Percentiles rank a stretch among this genome's conserved stretches.
Evolutionary conservation across 2,113 vertebrate genomes (phyloP).

Genomic region (Phainopepla nitens): DNA sequence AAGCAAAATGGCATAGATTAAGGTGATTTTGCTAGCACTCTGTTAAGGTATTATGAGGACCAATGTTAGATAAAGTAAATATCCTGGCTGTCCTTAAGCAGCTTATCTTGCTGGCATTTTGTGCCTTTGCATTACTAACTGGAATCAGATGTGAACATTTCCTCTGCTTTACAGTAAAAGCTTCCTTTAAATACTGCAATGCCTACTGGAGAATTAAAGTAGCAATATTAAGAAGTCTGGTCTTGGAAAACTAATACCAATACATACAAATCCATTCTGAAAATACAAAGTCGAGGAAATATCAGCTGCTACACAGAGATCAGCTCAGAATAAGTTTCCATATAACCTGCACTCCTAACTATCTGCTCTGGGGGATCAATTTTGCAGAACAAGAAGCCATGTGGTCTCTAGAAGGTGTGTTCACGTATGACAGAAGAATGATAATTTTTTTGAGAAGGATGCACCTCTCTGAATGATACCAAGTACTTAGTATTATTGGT

Average conservation of each 20-base stretch:
- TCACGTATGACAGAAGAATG: accelerated
- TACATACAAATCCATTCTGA: background rate
- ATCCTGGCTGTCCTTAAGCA: background rate
- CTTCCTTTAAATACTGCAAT: background rate
- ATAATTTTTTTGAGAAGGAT: background rate
- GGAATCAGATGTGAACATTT: background rate
- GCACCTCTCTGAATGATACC: background rate
- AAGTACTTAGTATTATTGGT: no score
- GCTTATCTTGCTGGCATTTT: slow-evolving; percentile 1
- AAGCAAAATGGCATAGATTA: background rate
- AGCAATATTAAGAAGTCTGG: background rate
- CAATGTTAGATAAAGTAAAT: background rate
- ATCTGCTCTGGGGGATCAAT: background rate
- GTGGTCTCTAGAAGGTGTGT: background rate
- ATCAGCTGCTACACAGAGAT: background rate
- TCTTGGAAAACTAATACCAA: background rate
- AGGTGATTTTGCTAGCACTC: background rate
- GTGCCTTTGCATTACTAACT: background rate
- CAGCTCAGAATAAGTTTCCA: background rate
- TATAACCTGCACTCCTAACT: background rate
- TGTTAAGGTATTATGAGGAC: background rate
- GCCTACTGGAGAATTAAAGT: background rate
- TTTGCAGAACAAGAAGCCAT: background rate
- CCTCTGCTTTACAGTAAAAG: background rate
- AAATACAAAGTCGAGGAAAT: background rate